phyloP scores from a whole-genome alignment of 2,113 vertebrate species.

The Cheirogaleus medius region DNA sequence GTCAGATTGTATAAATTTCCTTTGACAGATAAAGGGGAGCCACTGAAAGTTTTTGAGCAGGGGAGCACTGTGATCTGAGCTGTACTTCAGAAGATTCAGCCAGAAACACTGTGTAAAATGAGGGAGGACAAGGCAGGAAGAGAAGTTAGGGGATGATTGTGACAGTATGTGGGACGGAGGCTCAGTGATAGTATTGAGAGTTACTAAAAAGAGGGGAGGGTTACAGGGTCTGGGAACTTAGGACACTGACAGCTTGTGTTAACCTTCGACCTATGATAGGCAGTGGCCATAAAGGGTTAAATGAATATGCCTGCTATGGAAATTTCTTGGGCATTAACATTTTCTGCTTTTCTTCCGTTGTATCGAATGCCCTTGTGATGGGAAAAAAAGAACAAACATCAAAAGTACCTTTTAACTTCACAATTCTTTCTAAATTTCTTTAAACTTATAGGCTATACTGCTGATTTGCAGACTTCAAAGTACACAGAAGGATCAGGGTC shows the following conservation, averaged over 20 bases:
- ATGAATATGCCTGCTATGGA: conserved; percentile 80
- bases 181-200: neutral
- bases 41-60: neutral
- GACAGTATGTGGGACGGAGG: neutral
- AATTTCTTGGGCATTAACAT: conserved; percentile 84
- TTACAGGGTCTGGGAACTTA: neutral
- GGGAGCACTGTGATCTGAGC: neutral
- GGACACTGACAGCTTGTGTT: neutral
- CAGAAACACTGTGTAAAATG: neutral
- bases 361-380: conserved; percentile 86
- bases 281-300: conserved; percentile 84
- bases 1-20: neutral
- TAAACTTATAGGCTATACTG: conserved; percentile 89
- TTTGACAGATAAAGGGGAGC: conserved; percentile 22
- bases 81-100: neutral
- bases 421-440: conserved; percentile 90
- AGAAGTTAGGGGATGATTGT: neutral
- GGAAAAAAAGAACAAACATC: conserved; percentile 89
- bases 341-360: conserved; percentile 81
- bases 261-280: conserved; percentile 56
- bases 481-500: conserved; percentile 84
- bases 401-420: conserved; percentile 90
- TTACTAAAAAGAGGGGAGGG: neutral
- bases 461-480: conserved; percentile 89
- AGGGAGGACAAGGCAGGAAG: neutral